Evolutionary conservation across 2,888 invertebrate genomes (phyloP), one percentile per base, ranked within the genome.

Genomic region (Belgica antarctica): DNA sequence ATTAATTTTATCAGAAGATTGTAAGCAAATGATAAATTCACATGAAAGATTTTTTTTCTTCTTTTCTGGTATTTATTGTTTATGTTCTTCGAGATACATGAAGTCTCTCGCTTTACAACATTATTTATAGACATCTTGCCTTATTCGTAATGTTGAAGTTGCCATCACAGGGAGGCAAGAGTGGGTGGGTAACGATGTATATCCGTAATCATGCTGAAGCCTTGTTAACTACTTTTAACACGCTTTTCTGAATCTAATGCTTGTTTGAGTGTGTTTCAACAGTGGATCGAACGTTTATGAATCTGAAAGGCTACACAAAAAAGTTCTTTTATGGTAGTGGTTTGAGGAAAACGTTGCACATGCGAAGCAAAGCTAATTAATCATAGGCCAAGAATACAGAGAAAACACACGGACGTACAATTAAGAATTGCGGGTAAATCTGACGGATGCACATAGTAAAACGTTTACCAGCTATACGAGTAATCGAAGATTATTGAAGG

Each of bases 1-100:
- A 65, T 65, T 65, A 65, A 65, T 65, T 65, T 65, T 65, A 65
- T 65, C 65, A n/a, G 65, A 47, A 65, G 65, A 65, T 65, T 65
- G 65, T n/a, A 28, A 25, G 15, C 17, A 65, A n/a, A 36, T 65
- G 65, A 65, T 65, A 65, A 65, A 65, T 65, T 41, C 46, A 34
- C 62, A 34, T 62, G 31, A 31, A 10, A 5, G 25, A 57, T 36
- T 24, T 22, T 24, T 25, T 65, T 27, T 47, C 8, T 3, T 34
- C 15, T 65, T 65, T 46, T 24, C 65, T 62, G 1, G 12, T 59
- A 59, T 59, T 59, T 59, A 59, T 59, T 59, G 59, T 59, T 59
- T 59, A 7, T 25, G 59, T 19, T n/a, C 27, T 10, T 8, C 25
- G 25, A 59, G 59, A 52, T 52, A 52, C 22, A 52, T 52, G 52